A percentile compares a stretch with the other conserved stretches of the same genome.
Evolutionary conservation across 2,888 invertebrate genomes (phyloP).

Genomic region (Drosophila kambysellisi): DNA sequence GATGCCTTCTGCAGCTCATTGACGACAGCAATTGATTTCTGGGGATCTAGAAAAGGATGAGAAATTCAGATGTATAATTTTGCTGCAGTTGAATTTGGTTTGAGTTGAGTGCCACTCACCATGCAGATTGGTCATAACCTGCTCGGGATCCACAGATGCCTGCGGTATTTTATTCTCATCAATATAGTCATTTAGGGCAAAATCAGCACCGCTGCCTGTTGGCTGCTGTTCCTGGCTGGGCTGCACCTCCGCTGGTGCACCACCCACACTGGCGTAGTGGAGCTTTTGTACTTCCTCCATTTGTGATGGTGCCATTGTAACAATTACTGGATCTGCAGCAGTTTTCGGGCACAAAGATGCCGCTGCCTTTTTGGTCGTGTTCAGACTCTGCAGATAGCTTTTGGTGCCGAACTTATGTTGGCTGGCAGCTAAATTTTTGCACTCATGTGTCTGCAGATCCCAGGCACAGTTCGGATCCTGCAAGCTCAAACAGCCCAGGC

Average conservation of each 20-base stretch:
- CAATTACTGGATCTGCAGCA: conserved; percentile 67
- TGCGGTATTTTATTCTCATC: conserved; percentile 82
- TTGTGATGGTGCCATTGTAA: conserved; percentile 73
- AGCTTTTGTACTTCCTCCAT: conserved; percentile 67
- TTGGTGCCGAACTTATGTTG: conserved; percentile 82
- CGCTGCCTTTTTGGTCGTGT: conserved; percentile 82
- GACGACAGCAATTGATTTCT: conserved; percentile 71
- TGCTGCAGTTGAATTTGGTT: neutral
- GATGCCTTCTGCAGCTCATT: conserved; percentile 80
- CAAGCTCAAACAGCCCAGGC: conserved; percentile 93
- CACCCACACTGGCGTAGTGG: conserved; percentile 71
- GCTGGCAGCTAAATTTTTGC: conserved; percentile 82
- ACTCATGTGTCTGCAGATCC: conserved; percentile 90
- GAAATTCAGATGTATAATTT: neutral
- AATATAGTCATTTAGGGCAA: conserved; percentile 74
- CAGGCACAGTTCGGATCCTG: conserved; percentile 99
- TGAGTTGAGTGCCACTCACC: conserved; percentile 55
- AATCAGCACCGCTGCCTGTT: conserved; percentile 70
- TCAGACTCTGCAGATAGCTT: conserved; percentile 81
- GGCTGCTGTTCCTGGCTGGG: conserved; percentile 57
- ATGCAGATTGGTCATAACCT: conserved; percentile 77
- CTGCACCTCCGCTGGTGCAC: conserved; percentile 23
- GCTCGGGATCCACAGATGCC: conserved; percentile 82
- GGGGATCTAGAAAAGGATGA: conserved; percentile 70
- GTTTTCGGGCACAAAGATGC: conserved; percentile 81